Evolutionary conservation across 2,113 vertebrate genomes (phyloP), one percentile per base, ranked within the genome.

Genomic region (Myiagra hebetior): DNA sequence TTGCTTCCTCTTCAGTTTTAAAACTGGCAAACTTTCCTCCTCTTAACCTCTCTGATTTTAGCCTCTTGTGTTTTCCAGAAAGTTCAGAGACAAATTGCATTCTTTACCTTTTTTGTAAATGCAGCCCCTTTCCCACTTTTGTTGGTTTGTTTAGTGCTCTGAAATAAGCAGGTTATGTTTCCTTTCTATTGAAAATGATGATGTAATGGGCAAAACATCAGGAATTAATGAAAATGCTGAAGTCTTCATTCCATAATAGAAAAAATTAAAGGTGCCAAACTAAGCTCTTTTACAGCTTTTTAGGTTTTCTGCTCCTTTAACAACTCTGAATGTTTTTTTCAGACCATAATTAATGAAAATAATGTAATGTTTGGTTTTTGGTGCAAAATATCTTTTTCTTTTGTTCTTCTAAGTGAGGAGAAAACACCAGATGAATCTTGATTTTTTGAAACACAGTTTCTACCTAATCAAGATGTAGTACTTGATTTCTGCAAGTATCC

Each of bases 181-280:
- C 26, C 64, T 95, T 91, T 80, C 53, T 44, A 14, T 39, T 57
- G 63, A 79, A 87, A 95, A 93, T 63, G 10, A 27, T 91, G 63
- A 81, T 70, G 13, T 59, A 90, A 76, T 74, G n/a, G 44, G 60
- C 79, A 81, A 96, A 96, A 62, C 33, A 73, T 85, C 53, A 89
- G 79, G 55, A 96, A 89, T 90, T 88, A 80, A 85, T 85, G 57
- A 91, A 96, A 97, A 92, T 81, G 31, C 74, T 73, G 46, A 82
- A 84, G 42, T 89, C 86, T 68, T 49, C 56, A 60, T 46, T 92
- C 68, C 42, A 27, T 85, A 85, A 52, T 28, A 33, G 73, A 92
- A 96, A 77, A 55, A 96, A 41, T 28, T 49, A 55, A 76, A 85
- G 35, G 55, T 50, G 16, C 22, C 67, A 82, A 80, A 41, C 13